phyloP scores from a whole-genome alignment of 2,888 invertebrate species.

The Capitulum mitella region DNA sequence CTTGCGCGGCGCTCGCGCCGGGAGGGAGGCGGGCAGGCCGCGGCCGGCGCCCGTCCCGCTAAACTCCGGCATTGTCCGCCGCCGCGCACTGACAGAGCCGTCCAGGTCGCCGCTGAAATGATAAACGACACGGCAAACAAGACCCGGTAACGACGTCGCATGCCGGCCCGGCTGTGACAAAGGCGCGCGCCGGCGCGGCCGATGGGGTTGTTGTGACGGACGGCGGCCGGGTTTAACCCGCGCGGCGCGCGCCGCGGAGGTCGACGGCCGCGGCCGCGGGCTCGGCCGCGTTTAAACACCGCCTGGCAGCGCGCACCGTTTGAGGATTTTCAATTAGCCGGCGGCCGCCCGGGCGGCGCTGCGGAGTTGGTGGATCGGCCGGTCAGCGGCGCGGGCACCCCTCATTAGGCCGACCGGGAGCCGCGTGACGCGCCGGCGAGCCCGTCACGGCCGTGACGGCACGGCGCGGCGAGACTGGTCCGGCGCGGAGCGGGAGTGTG shows the following conservation, averaged over 20 bases:
- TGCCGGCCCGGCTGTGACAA: not conserved
- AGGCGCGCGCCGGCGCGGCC: not conserved
- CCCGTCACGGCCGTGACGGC: no score
- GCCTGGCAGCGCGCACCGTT: not conserved
- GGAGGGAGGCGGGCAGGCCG: no score
- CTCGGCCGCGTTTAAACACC: not conserved
- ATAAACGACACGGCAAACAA: not conserved
- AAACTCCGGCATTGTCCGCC: not conserved
- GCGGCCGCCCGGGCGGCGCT: not conserved
- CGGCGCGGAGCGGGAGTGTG: no score
- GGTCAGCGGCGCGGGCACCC: not conserved
- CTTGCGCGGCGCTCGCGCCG: no score
- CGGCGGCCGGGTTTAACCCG: not conserved
- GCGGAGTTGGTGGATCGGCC: not conserved
- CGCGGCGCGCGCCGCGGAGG: not conserved
- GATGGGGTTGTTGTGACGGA: not conserved
- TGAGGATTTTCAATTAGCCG: not conserved
- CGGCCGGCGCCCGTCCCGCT: no score
- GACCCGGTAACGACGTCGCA: not conserved
- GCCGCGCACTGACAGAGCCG: not conserved
- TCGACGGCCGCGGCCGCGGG: not conserved
- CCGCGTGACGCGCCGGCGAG: no score
- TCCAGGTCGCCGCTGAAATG: not conserved
- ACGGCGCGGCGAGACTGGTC: no score
- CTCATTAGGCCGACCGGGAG: not conserved